These are phyloP conservation scores for Plagodis pulveraria DNA, from an alignment of 2,888 invertebrate genomes.

Conservation along the genomic window DNA sequence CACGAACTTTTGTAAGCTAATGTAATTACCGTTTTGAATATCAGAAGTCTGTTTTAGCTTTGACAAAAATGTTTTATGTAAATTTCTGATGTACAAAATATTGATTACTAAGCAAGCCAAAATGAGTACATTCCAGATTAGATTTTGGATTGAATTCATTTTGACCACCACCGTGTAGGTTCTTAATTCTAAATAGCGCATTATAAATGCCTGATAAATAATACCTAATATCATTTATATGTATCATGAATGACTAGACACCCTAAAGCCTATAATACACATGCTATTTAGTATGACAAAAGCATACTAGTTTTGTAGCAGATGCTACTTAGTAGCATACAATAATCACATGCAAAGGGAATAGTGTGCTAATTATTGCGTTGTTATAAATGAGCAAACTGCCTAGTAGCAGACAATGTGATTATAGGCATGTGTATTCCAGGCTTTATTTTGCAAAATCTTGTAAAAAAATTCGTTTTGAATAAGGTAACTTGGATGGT, in stretches of 20 bases:
- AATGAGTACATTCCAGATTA: conserved; percentile 57
- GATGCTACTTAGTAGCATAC: no score
- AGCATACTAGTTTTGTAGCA: no score
- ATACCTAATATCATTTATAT: conserved; percentile 42
- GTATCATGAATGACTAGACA: conserved; percentile 44
- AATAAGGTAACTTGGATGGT: conserved; percentile 20
- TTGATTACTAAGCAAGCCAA: conserved; percentile 45
- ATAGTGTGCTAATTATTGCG: no score
- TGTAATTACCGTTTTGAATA: conserved; percentile 29
- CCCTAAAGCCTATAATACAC: conserved; percentile 33
- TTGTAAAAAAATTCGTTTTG: conserved; percentile 32
- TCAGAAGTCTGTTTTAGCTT: conserved; percentile 13
- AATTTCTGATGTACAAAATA: conserved; percentile 29
- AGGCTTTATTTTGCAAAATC: no score
- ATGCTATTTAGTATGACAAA: no score
- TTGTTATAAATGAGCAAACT: no score
- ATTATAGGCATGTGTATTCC: no score
- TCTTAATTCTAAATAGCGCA: conserved; percentile 59
- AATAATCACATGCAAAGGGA: no score
- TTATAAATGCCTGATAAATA: conserved; percentile 71
- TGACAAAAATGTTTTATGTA: not conserved
- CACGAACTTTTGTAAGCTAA: conserved; percentile 26
- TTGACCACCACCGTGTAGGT: conserved; percentile 48
- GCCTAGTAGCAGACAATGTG: no score
- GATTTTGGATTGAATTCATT: conserved; percentile 61